Conservation (phyloP, 1,140 invertebrate species). For the Nephila pilipes region DNA sequence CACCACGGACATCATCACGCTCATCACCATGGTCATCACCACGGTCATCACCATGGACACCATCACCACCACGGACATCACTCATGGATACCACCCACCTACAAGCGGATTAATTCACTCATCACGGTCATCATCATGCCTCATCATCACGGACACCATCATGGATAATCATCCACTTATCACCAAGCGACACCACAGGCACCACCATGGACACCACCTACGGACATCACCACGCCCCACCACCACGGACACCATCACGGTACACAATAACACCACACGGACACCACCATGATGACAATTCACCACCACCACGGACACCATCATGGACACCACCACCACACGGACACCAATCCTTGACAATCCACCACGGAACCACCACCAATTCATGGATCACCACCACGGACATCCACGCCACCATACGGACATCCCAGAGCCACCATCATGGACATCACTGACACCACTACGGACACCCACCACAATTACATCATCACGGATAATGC, state of each 20-base stretch:
- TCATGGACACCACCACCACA: slow-evolving; percentile 36
- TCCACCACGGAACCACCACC: slow-evolving; percentile 2
- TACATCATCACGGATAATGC: slow-evolving; percentile 12
- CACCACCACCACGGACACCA: slow-evolving; percentile 42
- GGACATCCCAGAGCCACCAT: no score
- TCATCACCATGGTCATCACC: slow-evolving; percentile 70
- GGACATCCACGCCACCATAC: no score
- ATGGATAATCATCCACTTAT: slow-evolving; percentile 58
- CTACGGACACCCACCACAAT: no score
- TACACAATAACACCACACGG: background rate
- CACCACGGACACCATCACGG: slow-evolving; percentile 10
- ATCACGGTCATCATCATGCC: background rate
- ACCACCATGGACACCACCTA: slow-evolving; percentile 24
- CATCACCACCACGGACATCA: slow-evolving; percentile 57
- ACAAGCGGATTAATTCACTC: background rate
- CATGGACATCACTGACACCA: slow-evolving; percentile 23
- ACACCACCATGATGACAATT: background rate
- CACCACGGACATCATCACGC: slow-evolving; percentile 55
- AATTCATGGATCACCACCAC: no score
- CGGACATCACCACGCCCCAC: slow-evolving; percentile 17
- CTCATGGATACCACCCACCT: slow-evolving; percentile 26
- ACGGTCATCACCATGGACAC: slow-evolving; percentile 40
- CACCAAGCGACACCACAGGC: slow-evolving; percentile 71
- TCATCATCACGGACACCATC: slow-evolving; percentile 50
- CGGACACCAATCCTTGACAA: background rate